phyloP scores from a whole-genome alignment of 2,113 vertebrate genomes.

The Crypturellus undulatus region DNA sequence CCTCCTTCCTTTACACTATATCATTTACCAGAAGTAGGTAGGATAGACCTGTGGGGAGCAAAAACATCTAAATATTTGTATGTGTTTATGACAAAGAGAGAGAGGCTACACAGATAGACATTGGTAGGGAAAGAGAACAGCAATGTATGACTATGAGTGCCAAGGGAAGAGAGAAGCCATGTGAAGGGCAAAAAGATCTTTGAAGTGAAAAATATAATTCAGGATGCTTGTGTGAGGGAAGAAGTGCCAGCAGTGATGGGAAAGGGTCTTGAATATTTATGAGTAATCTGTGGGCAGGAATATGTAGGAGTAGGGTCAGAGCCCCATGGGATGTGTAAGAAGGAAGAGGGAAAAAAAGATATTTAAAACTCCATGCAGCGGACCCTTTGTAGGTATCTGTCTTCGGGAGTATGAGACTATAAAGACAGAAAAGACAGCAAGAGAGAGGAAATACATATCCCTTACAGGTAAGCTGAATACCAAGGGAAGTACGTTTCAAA shows the following conservation, averaged over 20 bases:
- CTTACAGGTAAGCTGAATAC: neutral
- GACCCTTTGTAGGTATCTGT: neutral
- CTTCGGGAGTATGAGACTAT: neutral
- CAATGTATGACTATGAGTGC: neutral
- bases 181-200: neutral
- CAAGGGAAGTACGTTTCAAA: neutral
- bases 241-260: neutral
- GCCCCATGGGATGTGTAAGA: neutral
- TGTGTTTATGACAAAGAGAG: neutral
- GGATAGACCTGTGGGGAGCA: neutral
- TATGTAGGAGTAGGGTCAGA: neutral
- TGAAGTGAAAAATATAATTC: neutral
- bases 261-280: constrained; percentile 37
- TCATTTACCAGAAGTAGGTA: neutral
- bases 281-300: neutral
- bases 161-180: neutral
- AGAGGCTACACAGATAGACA: neutral
- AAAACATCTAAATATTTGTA: neutral
- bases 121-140: neutral
- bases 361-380: neutral
- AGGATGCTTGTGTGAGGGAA: neutral
- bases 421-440: neutral
- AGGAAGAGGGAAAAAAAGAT: neutral
- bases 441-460: neutral
- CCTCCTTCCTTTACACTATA: neutral